A percentile compares a stretch with the other conserved stretches of the same genome.
Conservation (phyloP, 2,888 invertebrate genomes). For the Acleris laterana region DNA sequence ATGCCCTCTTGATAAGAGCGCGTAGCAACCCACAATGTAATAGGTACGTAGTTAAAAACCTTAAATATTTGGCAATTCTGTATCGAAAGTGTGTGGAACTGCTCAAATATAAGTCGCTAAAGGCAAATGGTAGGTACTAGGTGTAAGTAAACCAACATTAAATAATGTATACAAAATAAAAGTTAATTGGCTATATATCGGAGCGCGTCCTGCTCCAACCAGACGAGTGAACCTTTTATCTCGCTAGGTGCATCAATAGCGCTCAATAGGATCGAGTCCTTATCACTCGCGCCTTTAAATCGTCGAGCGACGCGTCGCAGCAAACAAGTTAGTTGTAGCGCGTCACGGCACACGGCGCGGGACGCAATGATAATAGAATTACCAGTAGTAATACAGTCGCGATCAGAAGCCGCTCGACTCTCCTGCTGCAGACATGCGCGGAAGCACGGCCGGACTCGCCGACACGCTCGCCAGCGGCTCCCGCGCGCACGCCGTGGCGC, state of each 20-base stretch:
- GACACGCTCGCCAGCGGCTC: slow-evolving; percentile 85
- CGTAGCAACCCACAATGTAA: no score
- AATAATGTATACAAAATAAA: slow-evolving; percentile 13
- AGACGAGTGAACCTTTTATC: slow-evolving; percentile 35
- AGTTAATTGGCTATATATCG: slow-evolving; percentile 22
- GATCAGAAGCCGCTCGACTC: slow-evolving; percentile 57
- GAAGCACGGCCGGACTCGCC: slow-evolving; percentile 87
- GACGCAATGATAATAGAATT: slow-evolving; percentile 79
- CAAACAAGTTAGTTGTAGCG: slow-evolving; percentile 46
- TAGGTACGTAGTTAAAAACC: no score
- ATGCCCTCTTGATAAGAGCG: no score
- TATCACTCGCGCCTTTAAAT: slow-evolving; percentile 31
- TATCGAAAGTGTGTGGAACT: neutral
- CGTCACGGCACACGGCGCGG: slow-evolving; percentile 55
- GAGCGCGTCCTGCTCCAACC: slow-evolving; percentile 22
- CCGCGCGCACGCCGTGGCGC: slow-evolving; percentile 76
- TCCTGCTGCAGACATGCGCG: slow-evolving; percentile 84
- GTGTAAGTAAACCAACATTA: slow-evolving; percentile 4
- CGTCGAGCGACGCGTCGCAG: slow-evolving; percentile 36
- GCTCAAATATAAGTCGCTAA: neutral
- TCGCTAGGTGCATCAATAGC: slow-evolving; percentile 24
- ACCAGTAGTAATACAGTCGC: slow-evolving; percentile 61
- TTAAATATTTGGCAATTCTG: no score
- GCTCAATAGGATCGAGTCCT: slow-evolving; percentile 36
- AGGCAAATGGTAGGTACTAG: neutral